These are phyloP conservation scores for Neoarius graeffei DNA, from an alignment of 2,113 vertebrate genomes.

Conservation along the genomic window DNA sequence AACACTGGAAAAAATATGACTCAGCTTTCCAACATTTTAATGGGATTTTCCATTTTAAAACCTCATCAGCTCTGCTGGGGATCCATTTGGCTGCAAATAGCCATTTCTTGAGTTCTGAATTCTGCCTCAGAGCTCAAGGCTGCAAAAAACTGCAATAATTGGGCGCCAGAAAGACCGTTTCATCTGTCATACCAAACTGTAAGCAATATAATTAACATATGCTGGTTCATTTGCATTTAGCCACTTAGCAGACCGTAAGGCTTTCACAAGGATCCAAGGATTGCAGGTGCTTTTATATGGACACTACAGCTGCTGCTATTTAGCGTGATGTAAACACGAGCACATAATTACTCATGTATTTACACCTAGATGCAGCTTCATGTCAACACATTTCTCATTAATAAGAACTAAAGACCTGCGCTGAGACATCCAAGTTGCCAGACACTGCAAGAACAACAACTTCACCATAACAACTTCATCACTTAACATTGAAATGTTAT, in stretches of 20 bases:
- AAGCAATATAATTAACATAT: conserved; percentile 5
- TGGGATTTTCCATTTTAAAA: conserved; percentile 23
- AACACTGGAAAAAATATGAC: not conserved
- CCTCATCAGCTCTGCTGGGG: not conserved
- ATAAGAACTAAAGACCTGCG: not conserved
- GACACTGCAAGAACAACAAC: not conserved
- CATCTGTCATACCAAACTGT: conserved; percentile 2
- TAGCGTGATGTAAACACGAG: not conserved
- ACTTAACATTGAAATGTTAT: not conserved
- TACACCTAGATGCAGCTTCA: not conserved
- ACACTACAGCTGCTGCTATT: not conserved
- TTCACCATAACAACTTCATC: not conserved
- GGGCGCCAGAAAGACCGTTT: conserved; percentile 14
- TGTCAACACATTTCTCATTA: not conserved
- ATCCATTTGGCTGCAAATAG: not conserved
- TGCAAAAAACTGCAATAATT: conserved; percentile 21
- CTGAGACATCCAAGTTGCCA: not conserved
- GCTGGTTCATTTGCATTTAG: conserved; percentile 21
- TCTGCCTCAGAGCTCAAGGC: not conserved
- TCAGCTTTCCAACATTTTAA: not conserved
- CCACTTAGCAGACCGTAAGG: not conserved
- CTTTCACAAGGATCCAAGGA: not conserved
- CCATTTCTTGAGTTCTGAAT: not conserved
- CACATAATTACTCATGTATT: not conserved
- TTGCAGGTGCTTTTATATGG: not conserved